Evolutionary conservation across 2,113 vertebrate genomes (phyloP).

Genomic region (Trichomycterus rosablanca): DNA sequence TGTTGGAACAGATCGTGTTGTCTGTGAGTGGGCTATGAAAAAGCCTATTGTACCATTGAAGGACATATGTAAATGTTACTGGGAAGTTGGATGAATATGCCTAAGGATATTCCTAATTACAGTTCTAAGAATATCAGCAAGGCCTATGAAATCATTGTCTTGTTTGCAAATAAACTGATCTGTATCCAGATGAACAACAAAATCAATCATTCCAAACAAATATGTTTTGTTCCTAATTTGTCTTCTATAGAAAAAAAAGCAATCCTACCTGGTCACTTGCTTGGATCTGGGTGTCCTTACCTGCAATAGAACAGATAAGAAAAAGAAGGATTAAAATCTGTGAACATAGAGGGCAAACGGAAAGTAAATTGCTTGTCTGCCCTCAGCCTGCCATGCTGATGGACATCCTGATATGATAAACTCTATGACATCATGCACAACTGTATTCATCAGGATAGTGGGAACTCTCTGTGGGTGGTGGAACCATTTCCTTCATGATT

Average conservation of each 20-base stretch:
- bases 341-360: not conserved
- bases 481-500: not conserved
- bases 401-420: conserved; percentile 10
- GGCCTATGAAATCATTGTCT: not conserved
- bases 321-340: not conserved
- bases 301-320: conserved; percentile 30
- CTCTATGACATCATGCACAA: conserved; percentile 33
- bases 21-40: too few species aligned
- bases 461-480: not conserved
- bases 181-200: not conserved
- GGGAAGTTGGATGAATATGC: not conserved
- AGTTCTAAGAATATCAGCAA: conserved; percentile 9
- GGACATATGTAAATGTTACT: conserved; percentile 18
- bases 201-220: too few species aligned
- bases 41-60: conserved; percentile 22
- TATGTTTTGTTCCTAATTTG: too few species aligned
- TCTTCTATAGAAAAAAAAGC: not conserved
- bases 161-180: not conserved
- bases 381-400: conserved; percentile 1
- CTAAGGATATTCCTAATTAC: not conserved
- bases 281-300: conserved; percentile 12
- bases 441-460: not conserved
- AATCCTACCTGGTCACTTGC: conserved; percentile 28
- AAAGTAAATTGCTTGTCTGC: not conserved
- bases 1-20: too few species aligned